Conservation (phyloP, 2,113 vertebrate species). For the Nycticebus coucang region DNA sequence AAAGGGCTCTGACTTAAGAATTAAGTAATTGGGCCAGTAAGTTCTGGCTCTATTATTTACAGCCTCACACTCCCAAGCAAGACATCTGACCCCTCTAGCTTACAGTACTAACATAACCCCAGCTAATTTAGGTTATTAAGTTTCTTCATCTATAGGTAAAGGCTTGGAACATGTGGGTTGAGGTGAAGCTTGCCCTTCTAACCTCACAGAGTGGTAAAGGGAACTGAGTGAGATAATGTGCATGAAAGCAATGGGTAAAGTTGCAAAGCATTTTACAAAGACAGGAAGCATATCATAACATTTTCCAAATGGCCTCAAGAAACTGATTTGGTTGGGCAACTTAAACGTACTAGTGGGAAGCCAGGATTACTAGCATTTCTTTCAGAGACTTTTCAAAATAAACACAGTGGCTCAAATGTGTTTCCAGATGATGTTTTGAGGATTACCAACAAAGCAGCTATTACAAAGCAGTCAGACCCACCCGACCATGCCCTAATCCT, state of each 20-base stretch:
- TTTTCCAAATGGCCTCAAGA: conserved; percentile 45
- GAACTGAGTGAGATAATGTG: background rate
- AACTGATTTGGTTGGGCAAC: conserved; percentile 36
- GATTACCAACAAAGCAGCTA: conserved; percentile 49
- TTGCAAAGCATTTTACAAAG: conserved; percentile 3
- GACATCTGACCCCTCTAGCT: background rate
- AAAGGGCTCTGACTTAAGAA: background rate
- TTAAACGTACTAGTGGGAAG: background rate
- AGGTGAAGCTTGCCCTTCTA: background rate
- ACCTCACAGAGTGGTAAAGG: background rate
- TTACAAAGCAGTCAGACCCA: conserved; percentile 33
- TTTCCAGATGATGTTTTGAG: conserved; percentile 31
- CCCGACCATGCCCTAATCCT: conserved; percentile 10
- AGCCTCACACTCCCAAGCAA: background rate
- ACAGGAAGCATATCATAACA: background rate
- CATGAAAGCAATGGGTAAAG: background rate
- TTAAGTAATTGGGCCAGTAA: background rate
- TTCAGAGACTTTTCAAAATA: conserved; percentile 55
- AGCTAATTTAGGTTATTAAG: background rate
- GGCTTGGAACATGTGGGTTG: background rate
- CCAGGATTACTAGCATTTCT: conserved; percentile 34
- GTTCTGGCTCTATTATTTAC: background rate
- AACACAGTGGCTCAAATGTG: conserved; percentile 46
- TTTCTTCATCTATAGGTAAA: background rate
- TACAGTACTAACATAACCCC: background rate